These are phyloP conservation scores for Sandelia bainsii DNA, from an alignment of 2,797 vertebrate genomes.

Conservation along the genomic window DNA sequence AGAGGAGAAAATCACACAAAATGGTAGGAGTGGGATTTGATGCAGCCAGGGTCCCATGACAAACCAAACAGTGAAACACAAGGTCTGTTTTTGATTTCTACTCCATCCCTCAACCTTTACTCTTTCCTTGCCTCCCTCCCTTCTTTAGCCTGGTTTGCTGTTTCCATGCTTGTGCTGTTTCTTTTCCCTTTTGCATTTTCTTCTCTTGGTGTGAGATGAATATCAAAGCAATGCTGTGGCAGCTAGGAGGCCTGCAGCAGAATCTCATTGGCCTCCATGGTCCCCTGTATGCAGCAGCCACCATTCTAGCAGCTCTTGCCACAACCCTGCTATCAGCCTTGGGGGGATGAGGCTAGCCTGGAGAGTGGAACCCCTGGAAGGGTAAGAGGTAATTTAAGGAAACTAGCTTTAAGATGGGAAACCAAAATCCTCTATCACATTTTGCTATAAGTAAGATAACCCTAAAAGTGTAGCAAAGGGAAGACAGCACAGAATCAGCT, in stretches of 20 bases:
- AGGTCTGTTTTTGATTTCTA: constrained; percentile 91
- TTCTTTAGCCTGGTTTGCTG: constrained; percentile 79
- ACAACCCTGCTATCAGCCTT: constrained; percentile 75
- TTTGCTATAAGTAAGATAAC: constrained; percentile 76
- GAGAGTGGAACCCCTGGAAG: constrained; percentile 67
- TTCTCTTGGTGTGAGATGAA: constrained; percentile 91
- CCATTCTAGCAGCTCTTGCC: constrained; percentile 85
- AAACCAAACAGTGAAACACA: constrained; percentile 89
- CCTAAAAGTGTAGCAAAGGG: constrained; percentile 57
- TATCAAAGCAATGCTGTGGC: constrained; percentile 89
- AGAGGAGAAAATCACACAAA: constrained; percentile 77
- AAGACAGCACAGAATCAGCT: constrained; percentile 61
- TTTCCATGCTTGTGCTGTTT: constrained; percentile 82
- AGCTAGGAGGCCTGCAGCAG: constrained; percentile 88
- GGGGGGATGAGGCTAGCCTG: constrained; percentile 61
- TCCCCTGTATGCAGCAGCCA: constrained; percentile 76
- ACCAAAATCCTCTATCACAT: constrained; percentile 75
- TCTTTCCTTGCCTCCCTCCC: constrained; percentile 56
- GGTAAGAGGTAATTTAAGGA: constrained; percentile 73
- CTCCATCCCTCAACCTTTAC: constrained; percentile 70
- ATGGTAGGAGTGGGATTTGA: constrained; percentile 87
- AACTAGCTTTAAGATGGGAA: constrained; percentile 75
- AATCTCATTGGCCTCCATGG: constrained; percentile 86
- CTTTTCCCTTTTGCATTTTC: constrained; percentile 87
- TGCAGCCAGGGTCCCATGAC: constrained; percentile 87